Evolutionary conservation across 1,140 invertebrate species (phyloP).

Genomic region (Drosophila pseudoobscura): DNA sequence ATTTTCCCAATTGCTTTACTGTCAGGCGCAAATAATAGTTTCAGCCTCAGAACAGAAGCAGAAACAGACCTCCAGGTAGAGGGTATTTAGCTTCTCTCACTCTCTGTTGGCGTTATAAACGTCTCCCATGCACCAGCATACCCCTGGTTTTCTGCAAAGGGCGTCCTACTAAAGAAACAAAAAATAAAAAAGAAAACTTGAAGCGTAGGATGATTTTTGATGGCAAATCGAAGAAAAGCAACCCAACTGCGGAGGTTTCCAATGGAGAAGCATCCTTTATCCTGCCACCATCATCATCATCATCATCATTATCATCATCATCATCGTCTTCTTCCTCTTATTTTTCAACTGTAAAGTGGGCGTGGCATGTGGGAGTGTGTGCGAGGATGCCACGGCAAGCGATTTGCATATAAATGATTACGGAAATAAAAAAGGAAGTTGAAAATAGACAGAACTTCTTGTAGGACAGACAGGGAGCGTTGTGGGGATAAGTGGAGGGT

Average conservation of each 20-base stretch:
- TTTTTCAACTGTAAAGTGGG: slow-evolving; percentile 25
- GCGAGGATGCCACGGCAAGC: slow-evolving; percentile 55
- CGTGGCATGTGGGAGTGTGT: slow-evolving; percentile 21
- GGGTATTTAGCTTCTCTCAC: too few relatives aligned
- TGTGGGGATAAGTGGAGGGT: slow-evolving; percentile 5
- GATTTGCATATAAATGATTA: slow-evolving; percentile 82
- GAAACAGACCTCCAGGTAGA: too few relatives aligned
- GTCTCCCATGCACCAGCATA: too few relatives aligned
- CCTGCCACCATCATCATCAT: neutral
- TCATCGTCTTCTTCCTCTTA: neutral
- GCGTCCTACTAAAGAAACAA: neutral
- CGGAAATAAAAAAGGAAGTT: slow-evolving; percentile 81
- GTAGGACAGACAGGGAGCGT: slow-evolving; percentile 11
- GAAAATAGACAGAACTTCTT: slow-evolving; percentile 71
- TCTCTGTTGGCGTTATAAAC: too few relatives aligned
- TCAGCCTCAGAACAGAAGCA: too few relatives aligned
- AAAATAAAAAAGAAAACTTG: slow-evolving; percentile 23
- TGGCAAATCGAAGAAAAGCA: slow-evolving; percentile 68
- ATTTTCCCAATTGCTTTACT: too few relatives aligned
- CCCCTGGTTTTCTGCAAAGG: neutral
- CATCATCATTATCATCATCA: neutral
- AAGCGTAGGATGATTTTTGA: slow-evolving; percentile 52
- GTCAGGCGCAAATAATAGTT: too few relatives aligned
- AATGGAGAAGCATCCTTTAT: too few relatives aligned
- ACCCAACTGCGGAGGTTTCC: slow-evolving; percentile 28